These are phyloP conservation scores for Anthophora plumipes DNA, from an alignment of 2,888 invertebrate species.

Conservation along the genomic window DNA sequence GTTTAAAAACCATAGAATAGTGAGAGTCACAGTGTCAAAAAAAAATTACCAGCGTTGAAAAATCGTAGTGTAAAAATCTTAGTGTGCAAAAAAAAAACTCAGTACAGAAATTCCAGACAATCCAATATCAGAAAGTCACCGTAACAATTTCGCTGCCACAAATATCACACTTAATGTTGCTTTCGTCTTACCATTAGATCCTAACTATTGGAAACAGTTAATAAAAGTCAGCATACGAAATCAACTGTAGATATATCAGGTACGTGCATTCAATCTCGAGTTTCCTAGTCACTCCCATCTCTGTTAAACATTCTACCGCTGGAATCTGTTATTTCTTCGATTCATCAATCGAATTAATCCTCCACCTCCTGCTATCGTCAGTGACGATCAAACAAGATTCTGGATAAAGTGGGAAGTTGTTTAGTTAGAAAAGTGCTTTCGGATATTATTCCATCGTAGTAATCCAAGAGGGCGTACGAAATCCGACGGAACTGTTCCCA, in stretches of 20 bases:
- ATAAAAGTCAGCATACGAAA: no score
- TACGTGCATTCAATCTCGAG: background rate
- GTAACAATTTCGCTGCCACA: no score
- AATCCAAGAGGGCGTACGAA: conserved; percentile 50
- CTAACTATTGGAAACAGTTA: no score
- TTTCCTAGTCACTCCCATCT: background rate
- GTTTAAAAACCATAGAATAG: no score
- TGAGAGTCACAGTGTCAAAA: no score
- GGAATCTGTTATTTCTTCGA: conserved; percentile 7
- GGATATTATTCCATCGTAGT: conserved; percentile 49
- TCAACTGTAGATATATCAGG: background rate
- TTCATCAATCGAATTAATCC: conserved; percentile 42
- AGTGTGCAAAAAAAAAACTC: no score
- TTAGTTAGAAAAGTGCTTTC: conserved; percentile 49
- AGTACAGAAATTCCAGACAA: no score
- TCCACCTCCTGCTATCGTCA: background rate
- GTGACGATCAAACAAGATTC: conserved; percentile 21
- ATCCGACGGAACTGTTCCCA: conserved; percentile 60
- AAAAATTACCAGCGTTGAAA: no score
- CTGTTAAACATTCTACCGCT: background rate
- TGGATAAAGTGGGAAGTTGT: conserved; percentile 27
- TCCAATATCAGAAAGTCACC: no score
- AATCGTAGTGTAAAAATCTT: no score
- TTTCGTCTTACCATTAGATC: no score
- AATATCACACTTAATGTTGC: no score